Evolutionary conservation across 2,113 vertebrate species (phyloP), one percentile per base, ranked within the genome.

Genomic region (Thalassoma bifasciatum): DNA sequence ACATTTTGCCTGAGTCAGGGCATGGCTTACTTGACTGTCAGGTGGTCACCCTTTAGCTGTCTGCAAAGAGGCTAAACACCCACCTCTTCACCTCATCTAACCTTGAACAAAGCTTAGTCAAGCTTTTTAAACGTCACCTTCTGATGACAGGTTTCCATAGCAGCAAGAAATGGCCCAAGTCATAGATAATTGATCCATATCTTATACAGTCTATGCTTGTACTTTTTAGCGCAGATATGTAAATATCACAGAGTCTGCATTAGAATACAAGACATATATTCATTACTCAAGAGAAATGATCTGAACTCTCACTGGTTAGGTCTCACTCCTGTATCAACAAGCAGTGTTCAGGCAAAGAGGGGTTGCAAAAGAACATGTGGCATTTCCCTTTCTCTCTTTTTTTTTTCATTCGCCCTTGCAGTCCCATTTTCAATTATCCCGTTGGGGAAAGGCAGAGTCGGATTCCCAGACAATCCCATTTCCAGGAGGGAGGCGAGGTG

Each of bases 401-500:
- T 30, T 30, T 30, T 77, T 72, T 66, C 68, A 54, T 85, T 74
- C 80, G 81, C 72, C 71, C 66, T 86, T 82, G 54, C 60, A 78
- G 67, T 82, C 47, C 77, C 52, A 46, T 84, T 85, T 92, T 90
- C 87, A 92, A 91, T 93, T 91, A 93, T 89, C 79, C 88, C 56
- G 60, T 74, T 66, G 51, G 52, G 75, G 65, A 71, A 59, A 57
- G 77, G 85, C 69, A 85, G 79, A 75, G 71, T 86, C 46, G 54
- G 74, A 86, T 85, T 87, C 85, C 77, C 66, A 88, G 90, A 90
- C 91, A 90, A 86, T 92, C 85, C 90, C 87, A 94, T 87, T 94
- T 92, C 90, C 73, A 92, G 91, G 94, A 93, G 92, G 93, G 91
- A 94, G 93, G 92, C 92, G 94, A 94, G 95, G 95, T 94, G 93